Percentiles rank a stretch among this genome's conserved stretches.
phyloP scores from a whole-genome alignment of 2,888 invertebrate species.

The Trissolcus japonicus region DNA sequence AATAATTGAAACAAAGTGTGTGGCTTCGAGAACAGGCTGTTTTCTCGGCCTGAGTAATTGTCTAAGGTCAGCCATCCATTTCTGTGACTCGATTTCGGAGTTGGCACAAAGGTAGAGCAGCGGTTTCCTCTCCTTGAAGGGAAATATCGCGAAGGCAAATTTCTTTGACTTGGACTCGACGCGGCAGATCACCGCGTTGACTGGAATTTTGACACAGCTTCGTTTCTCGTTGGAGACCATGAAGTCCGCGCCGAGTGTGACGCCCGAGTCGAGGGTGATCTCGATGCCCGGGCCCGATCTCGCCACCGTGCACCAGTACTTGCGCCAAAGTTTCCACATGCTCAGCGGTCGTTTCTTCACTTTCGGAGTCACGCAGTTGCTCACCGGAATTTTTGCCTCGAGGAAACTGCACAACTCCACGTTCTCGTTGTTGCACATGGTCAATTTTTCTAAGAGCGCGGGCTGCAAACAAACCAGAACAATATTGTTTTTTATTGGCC shows the following conservation, averaged over 20 bases:
- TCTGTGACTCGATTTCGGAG: conserved; percentile 81
- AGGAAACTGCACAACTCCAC: conserved; percentile 70
- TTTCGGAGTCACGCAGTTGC: conserved; percentile 65
- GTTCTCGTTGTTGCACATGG: conserved; percentile 58
- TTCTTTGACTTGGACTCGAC: conserved; percentile 83
- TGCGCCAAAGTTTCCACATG: conserved; percentile 71
- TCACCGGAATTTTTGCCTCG: conserved; percentile 69
- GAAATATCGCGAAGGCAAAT: conserved; percentile 84
- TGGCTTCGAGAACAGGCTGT: conserved; percentile 77
- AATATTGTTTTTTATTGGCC: neutral
- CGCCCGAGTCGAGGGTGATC: conserved; percentile 64
- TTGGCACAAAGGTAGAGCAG: conserved; percentile 81
- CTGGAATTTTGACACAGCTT: conserved; percentile 76
- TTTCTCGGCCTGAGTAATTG: conserved; percentile 74
- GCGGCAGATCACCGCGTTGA: conserved; percentile 80
- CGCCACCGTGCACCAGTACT: conserved; percentile 70
- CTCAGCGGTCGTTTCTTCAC: conserved; percentile 68
- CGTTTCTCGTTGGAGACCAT: conserved; percentile 62
- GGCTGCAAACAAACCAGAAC: conserved; percentile 4
- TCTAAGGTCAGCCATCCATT: conserved; percentile 81
- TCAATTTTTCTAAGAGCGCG: conserved; percentile 1
- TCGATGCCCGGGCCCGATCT: conserved; percentile 65
- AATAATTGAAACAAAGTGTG: conserved; percentile 81
- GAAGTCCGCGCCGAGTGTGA: conserved; percentile 55
- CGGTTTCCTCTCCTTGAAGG: conserved; percentile 79